These are phyloP conservation scores for Stegodyphus dumicola DNA, from an alignment of 1,140 invertebrate genomes.

Conservation along the genomic window DNA sequence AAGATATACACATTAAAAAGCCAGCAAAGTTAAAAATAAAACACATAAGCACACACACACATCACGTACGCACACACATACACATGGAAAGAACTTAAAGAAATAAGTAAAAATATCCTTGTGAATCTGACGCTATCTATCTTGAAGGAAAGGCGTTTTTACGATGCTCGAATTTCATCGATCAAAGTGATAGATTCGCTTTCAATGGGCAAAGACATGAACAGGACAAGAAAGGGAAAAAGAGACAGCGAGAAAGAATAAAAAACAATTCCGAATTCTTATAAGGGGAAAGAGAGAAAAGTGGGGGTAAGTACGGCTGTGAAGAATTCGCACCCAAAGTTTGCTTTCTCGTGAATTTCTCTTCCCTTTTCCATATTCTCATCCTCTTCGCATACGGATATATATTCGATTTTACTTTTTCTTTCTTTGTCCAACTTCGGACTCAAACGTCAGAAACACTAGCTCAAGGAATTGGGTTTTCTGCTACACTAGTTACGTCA, in stretches of 20 bases:
- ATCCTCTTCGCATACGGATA: slow-evolving; percentile 18
- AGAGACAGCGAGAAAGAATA: slow-evolving; percentile 1
- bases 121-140: slow-evolving; percentile 51
- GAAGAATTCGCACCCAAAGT: slow-evolving; percentile 45
- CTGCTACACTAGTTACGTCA: slow-evolving; percentile 38
- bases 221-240: slow-evolving; percentile 33
- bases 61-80: too few relatives aligned
- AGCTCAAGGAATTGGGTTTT: slow-evolving; percentile 38
- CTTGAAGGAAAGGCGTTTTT: slow-evolving; percentile 45
- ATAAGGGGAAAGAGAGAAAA: slow-evolving; percentile 21
- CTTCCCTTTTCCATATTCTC: neutral
- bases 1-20: slow-evolving; percentile 34
- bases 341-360: slow-evolving; percentile 17
- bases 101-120: neutral
- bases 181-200: slow-evolving; percentile 54
- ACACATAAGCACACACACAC: neutral
- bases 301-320: slow-evolving; percentile 24
- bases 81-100: neutral
- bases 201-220: slow-evolving; percentile 49
- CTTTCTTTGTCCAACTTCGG: slow-evolving; percentile 15
- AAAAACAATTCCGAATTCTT: slow-evolving; percentile 16
- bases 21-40: slow-evolving; percentile 28
- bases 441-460: slow-evolving; percentile 40
- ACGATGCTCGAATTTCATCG: slow-evolving; percentile 53
- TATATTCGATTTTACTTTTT: slow-evolving; percentile 34